Conservation (phyloP, 2,797 vertebrate species). For the Lagorchestes hirsutus region DNA sequence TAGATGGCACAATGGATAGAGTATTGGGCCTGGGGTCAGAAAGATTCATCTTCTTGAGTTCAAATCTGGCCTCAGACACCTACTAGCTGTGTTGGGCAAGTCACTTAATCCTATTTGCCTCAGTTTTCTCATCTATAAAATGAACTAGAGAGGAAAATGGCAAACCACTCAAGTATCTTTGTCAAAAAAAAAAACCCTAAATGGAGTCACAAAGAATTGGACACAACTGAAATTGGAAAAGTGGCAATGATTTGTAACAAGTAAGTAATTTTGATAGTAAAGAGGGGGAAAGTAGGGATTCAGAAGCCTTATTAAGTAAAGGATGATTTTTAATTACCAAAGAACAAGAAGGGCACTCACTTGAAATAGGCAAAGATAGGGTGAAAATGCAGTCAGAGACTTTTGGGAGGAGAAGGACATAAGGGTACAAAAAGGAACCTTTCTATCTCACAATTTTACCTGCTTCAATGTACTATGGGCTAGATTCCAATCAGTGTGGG, state of each 20-base stretch:
- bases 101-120: fast-evolving
- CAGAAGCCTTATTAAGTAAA: background rate
- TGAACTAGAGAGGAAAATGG: background rate
- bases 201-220: background rate
- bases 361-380: background rate
- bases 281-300: no score
- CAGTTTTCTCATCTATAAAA: background rate
- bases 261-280: background rate
- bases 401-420: background rate
- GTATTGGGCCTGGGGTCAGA: background rate
- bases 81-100: background rate
- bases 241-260: background rate
- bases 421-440: background rate
- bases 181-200: background rate
- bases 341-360: background rate
- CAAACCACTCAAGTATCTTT: background rate
- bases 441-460: background rate
- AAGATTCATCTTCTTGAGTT: background rate
- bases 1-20: background rate
- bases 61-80: background rate
- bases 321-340: background rate
- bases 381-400: background rate
- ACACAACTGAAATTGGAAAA: background rate
- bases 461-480: background rate
- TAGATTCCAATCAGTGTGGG: background rate